Evolutionary conservation across 2,113 vertebrate genomes (phyloP).

Genomic region (Aythya baeri): DNA sequence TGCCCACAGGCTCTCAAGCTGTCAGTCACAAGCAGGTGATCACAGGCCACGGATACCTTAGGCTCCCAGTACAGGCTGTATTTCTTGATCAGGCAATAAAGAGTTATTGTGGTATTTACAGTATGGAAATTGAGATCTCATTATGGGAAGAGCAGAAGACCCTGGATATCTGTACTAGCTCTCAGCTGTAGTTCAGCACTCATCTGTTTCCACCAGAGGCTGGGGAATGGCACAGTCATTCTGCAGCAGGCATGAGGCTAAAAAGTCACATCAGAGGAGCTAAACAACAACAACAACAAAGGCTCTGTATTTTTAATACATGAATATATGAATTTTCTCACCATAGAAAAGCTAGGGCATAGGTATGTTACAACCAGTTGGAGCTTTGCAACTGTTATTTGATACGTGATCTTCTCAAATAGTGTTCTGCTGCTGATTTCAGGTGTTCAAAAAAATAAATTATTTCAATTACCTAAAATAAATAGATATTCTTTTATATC

Average conservation of each 20-base stretch:
- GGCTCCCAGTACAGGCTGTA: neutral
- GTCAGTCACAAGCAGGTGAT: neutral
- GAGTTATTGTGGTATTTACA: neutral
- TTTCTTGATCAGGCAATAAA: neutral
- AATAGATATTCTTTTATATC: neutral
- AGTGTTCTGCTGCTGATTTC: neutral
- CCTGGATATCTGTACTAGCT: neutral
- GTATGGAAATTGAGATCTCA: neutral
- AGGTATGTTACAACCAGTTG: neutral
- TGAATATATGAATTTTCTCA: neutral
- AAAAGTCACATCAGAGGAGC: neutral
- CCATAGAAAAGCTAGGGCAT: neutral
- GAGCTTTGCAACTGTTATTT: neutral
- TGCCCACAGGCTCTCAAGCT: neutral
- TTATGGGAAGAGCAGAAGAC: neutral
- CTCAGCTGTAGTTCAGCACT: neutral
- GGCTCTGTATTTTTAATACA: neutral
- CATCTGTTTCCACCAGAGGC: neutral
- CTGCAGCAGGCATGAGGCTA: neutral
- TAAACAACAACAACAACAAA: neutral
- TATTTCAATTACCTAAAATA: neutral
- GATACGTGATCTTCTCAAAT: neutral
- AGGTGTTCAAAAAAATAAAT: neutral
- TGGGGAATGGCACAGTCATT: neutral
- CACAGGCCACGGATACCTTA: neutral